phyloP scores from a whole-genome alignment of 2,888 invertebrate species.

The Trypoxylon attenuatum region DNA sequence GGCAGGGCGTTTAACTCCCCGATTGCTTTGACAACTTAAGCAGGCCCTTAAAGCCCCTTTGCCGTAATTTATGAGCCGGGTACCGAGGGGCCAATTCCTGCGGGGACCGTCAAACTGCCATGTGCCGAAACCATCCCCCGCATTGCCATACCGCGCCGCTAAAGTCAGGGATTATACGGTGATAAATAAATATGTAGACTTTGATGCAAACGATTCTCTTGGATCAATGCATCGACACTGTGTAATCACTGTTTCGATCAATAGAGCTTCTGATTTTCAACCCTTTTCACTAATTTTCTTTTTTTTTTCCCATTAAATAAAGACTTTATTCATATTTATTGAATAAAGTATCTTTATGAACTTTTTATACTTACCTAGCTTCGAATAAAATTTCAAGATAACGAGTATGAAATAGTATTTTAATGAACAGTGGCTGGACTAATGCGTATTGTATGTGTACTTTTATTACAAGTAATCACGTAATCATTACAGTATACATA shows the following conservation, averaged over 20 bases:
- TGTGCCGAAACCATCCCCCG: slow-evolving; percentile 66
- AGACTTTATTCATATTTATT: too few species aligned
- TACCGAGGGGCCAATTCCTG: slow-evolving; percentile 60
- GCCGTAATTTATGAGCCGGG: slow-evolving; percentile 71
- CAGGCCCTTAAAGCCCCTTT: slow-evolving; percentile 71
- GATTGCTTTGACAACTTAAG: slow-evolving; percentile 72
- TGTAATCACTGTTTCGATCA: too few species aligned
- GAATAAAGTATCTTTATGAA: too few species aligned
- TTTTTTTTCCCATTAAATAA: slow-evolving; percentile 31
- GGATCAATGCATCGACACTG: too few species aligned
- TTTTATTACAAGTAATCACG: slow-evolving; percentile 68
- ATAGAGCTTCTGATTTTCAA: too few species aligned
- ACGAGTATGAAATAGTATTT: background rate
- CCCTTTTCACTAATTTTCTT: too few species aligned
- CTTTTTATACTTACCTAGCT: too few species aligned
- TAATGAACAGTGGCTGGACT: slow-evolving; percentile 10
- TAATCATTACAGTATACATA: slow-evolving; percentile 63
- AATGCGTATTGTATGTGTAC: slow-evolving; percentile 41
- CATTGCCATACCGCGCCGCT: too few species aligned
- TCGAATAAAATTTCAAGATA: too few species aligned
- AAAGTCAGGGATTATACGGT: slow-evolving; percentile 73
- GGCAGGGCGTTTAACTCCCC: slow-evolving; percentile 65
- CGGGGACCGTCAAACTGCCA: slow-evolving; percentile 70
- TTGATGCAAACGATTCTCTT: too few species aligned
- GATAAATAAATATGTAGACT: slow-evolving; percentile 73